Conservation (phyloP, 2,797 vertebrate genomes). For the Peromyscus eremicus region DNA sequence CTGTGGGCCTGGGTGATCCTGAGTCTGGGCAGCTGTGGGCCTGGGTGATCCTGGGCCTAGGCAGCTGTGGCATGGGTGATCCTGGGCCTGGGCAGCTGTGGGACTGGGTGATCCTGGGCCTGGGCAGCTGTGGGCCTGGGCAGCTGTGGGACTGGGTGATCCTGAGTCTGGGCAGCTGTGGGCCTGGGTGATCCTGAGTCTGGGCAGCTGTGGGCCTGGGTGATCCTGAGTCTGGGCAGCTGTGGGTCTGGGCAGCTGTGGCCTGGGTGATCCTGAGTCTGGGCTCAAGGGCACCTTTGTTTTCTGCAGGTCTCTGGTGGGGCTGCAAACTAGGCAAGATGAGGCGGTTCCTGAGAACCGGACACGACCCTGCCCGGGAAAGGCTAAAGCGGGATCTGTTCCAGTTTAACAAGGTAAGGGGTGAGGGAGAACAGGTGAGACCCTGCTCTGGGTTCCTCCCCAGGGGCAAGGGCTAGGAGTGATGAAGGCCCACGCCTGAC, state of each 20-base stretch:
- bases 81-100: neutral
- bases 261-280: neutral
- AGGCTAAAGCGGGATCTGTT: conserved; percentile 96
- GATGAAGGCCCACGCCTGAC: neutral
- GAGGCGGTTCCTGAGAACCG: conserved; percentile 97
- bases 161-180: neutral
- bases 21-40: neutral
- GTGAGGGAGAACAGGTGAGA: conserved; percentile 73
- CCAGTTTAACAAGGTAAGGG: conserved; percentile 96
- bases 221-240: neutral
- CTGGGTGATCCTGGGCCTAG: neutral
- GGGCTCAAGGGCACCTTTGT: neutral
- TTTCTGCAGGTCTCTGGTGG: conserved; percentile 58
- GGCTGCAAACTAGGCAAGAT: conserved; percentile 87
- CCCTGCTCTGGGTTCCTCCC: neutral
- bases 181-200: neutral
- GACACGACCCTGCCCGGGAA: conserved; percentile 95
- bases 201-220: neutral
- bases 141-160: no score
- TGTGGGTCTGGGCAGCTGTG: no score
- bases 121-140: neutral
- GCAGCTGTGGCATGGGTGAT: no score
- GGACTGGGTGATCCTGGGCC: neutral
- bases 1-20: neutral
- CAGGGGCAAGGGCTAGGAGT: neutral